These are phyloP conservation scores for Pterocles orientalis DNA, from an alignment of 2,113 vertebrate genomes.

Conservation along the genomic window DNA sequence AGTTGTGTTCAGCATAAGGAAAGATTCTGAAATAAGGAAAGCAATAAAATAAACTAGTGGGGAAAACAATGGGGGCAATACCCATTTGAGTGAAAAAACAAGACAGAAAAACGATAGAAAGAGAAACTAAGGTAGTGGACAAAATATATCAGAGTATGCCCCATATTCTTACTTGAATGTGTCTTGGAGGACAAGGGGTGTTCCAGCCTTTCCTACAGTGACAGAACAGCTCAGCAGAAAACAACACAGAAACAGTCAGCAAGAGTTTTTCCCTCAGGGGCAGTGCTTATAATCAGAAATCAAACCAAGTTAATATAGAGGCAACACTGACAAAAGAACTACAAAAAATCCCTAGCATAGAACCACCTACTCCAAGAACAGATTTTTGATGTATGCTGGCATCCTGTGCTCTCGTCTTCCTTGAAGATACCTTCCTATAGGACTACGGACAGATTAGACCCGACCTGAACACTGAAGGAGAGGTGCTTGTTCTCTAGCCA, in stretches of 20 bases:
- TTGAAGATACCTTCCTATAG: neutral
- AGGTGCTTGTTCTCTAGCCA: neutral
- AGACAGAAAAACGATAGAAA: neutral
- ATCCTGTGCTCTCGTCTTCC: neutral
- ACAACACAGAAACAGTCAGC: neutral
- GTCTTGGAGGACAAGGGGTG: neutral
- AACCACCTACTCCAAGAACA: neutral
- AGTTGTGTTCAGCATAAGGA: neutral
- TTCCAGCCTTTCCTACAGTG: neutral
- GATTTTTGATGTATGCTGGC: neutral
- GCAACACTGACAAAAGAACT: neutral
- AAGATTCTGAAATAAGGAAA: neutral
- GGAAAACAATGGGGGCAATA: neutral
- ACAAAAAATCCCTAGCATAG: neutral
- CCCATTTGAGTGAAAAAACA: neutral
- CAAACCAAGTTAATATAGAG: neutral
- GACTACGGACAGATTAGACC: neutral
- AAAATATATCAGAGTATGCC: neutral
- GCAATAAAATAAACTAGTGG: neutral
- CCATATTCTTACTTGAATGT: neutral
- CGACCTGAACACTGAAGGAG: neutral
- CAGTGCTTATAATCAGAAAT: conserved; percentile 6
- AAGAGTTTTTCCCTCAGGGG: neutral
- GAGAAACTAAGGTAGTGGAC: neutral
- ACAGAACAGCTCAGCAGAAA: neutral